Conservation (phyloP, 2,113 vertebrate species). For the Xenopus borealis region DNA sequence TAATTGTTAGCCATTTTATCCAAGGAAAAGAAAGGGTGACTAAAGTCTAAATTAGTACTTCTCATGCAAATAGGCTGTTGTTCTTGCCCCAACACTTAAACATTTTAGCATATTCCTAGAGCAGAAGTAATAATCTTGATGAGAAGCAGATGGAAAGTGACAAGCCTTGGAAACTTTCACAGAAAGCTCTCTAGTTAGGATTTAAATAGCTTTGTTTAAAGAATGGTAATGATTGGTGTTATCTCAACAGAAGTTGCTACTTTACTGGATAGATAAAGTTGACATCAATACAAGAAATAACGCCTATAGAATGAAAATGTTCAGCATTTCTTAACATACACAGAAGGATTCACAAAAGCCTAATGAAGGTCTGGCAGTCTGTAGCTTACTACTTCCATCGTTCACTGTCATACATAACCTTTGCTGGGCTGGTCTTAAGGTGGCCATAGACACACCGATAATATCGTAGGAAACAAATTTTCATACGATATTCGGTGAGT, state of each 20-base stretch:
- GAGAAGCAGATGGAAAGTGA: constrained; percentile 43
- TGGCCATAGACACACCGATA: no score
- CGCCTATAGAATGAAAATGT: no score
- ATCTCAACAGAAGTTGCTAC: constrained; percentile 21
- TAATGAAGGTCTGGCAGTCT: neutral
- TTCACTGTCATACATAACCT: neutral
- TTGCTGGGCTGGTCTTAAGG: no score
- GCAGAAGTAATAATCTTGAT: constrained; percentile 45
- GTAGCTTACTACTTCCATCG: neutral
- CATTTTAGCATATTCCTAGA: constrained; percentile 46
- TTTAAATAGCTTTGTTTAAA: constrained; percentile 47
- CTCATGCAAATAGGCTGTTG: constrained; percentile 45
- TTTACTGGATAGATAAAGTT: constrained; percentile 40
- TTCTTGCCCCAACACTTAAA: constrained; percentile 38
- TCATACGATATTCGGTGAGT: no score
- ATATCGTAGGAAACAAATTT: no score
- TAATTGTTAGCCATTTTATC: constrained; percentile 38
- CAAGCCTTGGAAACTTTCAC: constrained; percentile 38
- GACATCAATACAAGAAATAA: constrained; percentile 11
- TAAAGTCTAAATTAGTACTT: constrained; percentile 46
- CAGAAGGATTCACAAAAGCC: neutral
- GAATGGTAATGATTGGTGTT: constrained; percentile 36
- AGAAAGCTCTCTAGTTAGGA: constrained; percentile 41
- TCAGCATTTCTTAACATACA: neutral
- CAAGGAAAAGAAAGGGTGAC: constrained; percentile 33